Evolutionary conservation across 2,888 invertebrate genomes (phyloP).

Genomic region (Exocentrus adspersus): DNA sequence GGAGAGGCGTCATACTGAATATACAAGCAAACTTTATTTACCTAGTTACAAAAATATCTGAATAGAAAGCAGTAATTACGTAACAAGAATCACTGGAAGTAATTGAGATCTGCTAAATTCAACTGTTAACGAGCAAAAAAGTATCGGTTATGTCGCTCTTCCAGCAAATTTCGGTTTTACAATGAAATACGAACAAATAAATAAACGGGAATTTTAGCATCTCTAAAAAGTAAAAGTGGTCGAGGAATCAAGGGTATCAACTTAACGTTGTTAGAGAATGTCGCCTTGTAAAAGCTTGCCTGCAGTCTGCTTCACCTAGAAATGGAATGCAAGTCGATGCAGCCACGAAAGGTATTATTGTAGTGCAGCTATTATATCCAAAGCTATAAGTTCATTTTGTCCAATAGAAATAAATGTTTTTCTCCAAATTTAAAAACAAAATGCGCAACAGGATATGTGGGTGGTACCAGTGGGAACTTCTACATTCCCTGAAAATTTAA

Average conservation of each 20-base stretch:
- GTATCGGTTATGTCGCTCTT: background rate
- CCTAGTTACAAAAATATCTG: conserved; percentile 14
- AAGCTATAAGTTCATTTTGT: too few relatives aligned
- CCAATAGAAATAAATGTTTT: too few relatives aligned
- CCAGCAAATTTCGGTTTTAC: background rate
- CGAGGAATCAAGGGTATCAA: conserved; percentile 34
- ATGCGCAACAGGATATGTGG: too few relatives aligned
- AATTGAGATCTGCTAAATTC: background rate
- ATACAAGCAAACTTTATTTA: background rate
- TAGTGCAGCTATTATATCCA: too few relatives aligned
- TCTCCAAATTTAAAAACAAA: too few relatives aligned
- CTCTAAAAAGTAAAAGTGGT: conserved; percentile 39
- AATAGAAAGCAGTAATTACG: conserved; percentile 26
- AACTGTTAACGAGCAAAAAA: background rate
- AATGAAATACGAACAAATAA: background rate
- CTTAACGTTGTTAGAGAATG: background rate
- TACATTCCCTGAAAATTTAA: too few relatives aligned
- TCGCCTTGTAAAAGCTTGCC: too few relatives aligned
- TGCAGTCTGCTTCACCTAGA: too few relatives aligned
- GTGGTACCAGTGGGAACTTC: too few relatives aligned
- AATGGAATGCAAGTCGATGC: too few relatives aligned
- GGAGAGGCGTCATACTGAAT: conserved; percentile 20
- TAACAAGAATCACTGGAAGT: background rate
- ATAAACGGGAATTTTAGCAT: conserved; percentile 31
- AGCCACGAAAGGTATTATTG: too few relatives aligned